Percentiles rank a stretch among this genome's conserved stretches.
Conservation (phyloP, 1,140 invertebrate species). For the Cydia splendana region DNA sequence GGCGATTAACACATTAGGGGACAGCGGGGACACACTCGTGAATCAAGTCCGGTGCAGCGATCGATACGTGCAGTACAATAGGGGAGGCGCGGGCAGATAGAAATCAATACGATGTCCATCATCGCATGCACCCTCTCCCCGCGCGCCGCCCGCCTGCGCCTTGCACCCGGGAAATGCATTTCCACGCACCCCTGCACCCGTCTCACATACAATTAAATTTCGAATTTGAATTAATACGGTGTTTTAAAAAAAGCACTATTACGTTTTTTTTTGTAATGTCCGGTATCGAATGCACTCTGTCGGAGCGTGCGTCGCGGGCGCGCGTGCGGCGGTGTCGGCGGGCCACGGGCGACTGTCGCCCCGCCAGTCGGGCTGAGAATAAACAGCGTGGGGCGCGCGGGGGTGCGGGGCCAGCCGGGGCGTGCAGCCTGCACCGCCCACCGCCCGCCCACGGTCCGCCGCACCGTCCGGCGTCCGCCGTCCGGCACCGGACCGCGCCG, state of each 20-base stretch:
- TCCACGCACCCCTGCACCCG: constrained; percentile 54
- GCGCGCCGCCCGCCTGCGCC: constrained; percentile 60
- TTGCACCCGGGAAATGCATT: constrained; percentile 76
- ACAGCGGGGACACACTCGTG: not conserved
- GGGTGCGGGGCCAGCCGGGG: constrained; percentile 61
- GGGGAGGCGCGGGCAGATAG: constrained; percentile 78
- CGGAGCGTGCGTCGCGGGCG: constrained; percentile 48
- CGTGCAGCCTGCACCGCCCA: constrained; percentile 35
- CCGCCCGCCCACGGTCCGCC: constrained; percentile 65
- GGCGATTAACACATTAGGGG: not conserved
- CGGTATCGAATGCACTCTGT: constrained; percentile 67
- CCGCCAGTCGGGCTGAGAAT: constrained; percentile 71
- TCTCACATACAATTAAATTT: constrained; percentile 38
- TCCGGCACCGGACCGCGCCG: constrained; percentile 36
- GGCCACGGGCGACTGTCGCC: constrained; percentile 75
- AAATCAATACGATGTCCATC: constrained; percentile 80
- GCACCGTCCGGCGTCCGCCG: constrained; percentile 36
- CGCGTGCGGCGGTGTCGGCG: constrained; percentile 63
- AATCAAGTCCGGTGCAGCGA: constrained; percentile 67
- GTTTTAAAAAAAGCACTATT: not conserved
- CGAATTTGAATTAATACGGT: not conserved
- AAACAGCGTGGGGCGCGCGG: constrained; percentile 69
- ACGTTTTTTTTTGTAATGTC: constrained; percentile 57
- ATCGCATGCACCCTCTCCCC: constrained; percentile 68
- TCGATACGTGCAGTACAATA: constrained; percentile 76